Conservation (phyloP, 2,113 vertebrate species). For the Odontophorus gujanensis region DNA sequence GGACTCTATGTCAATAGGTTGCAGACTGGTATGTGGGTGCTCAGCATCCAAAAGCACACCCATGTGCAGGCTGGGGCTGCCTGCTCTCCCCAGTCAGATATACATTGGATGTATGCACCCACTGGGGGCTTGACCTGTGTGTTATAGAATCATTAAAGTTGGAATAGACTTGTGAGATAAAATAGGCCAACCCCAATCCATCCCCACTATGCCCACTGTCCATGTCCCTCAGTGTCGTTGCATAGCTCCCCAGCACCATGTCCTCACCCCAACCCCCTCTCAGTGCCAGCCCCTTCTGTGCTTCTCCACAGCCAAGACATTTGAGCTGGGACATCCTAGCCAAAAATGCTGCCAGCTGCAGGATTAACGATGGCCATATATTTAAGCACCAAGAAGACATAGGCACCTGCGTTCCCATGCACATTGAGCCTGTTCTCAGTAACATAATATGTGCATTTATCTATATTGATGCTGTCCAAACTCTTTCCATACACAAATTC, state of each 20-base stretch:
- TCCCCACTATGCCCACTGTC: no score
- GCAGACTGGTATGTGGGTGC: background rate
- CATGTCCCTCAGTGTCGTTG: no score
- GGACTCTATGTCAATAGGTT: background rate
- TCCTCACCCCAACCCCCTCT: background rate
- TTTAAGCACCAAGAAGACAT: background rate
- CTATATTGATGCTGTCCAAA: background rate
- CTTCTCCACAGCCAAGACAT: accelerated
- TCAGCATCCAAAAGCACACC: background rate
- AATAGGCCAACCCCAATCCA: no score
- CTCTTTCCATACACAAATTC: background rate
- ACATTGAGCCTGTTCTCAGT: background rate
- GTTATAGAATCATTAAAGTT: no score
- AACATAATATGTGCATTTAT: background rate
- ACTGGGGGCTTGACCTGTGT: no score
- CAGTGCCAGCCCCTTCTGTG: background rate
- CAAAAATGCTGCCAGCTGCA: background rate
- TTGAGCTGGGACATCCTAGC: background rate
- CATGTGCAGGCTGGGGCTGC: background rate
- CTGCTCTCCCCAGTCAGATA: background rate
- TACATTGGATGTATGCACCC: background rate
- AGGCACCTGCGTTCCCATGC: constrained; percentile 56
- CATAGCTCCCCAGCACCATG: accelerated
- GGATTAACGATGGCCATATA: background rate
- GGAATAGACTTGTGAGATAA: no score